Base-by-base conservation (phyloP, 2,888 invertebrate species). In the Latheticus oryzae region DNA sequence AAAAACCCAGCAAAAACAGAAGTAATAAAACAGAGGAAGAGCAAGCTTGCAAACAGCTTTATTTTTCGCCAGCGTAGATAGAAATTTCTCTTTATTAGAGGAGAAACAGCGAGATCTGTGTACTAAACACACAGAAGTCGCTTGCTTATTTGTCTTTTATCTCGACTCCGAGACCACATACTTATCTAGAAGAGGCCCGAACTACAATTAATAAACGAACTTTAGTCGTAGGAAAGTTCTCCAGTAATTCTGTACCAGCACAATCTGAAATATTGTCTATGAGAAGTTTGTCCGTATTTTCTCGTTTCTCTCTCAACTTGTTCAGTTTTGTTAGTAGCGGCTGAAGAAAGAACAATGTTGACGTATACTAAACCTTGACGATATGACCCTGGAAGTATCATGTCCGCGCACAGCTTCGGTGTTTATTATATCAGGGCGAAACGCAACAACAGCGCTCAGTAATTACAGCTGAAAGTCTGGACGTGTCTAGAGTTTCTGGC, bases 391-490 rank as follows among this genome's bases (percentile, higher is more conserved):
- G 24, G 33, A 50, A 58, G 58, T 58, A 53, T 53, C 47, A 53
- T 51, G 52, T 52, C 58, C 47, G 58, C 45, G 35, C 51, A 30
- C 51, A 47, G 32, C 66, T 60, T 62, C 54, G 58, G 68, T 72
- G 71, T 72, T 73, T 72, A 73, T 72, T 73, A 69, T 72, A 73
- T 70, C 66, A 66, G 62, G 59, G 63, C 65, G 69, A 70, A 73
- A 70, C 68, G 71, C 70, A 72, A 70, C 72, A 73, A 67, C 72
- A 68, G 68, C 70, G 67, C 69, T 68, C 67, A 62, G 73, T 74
- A 75, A 74, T 75, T 75, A 73, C 75, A 69, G 63, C 68, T 67
- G 73, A 73, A 74, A 75, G 73, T 73, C 73, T 73, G 76, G 73
- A 75, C 75, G 74, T 74, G 75, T 74, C 74, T 73, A 66, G 72